A percentile compares a stretch with the other conserved stretches of the same genome.
Conservation (phyloP, 1,140 invertebrate species). For the Stegodyphus mimosarum region DNA sequence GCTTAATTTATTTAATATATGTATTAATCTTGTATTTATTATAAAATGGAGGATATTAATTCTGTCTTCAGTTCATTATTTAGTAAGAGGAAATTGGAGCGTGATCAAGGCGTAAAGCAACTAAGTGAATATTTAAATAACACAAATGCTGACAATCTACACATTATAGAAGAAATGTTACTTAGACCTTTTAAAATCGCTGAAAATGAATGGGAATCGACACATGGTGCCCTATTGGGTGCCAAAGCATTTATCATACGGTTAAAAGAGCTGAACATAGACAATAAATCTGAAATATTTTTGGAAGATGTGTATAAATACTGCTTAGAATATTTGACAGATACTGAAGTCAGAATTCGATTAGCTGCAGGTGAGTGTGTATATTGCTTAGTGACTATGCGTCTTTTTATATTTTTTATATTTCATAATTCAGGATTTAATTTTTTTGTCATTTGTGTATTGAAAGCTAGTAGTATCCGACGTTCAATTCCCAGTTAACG, state of each 20-base stretch:
- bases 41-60: constrained; percentile 25
- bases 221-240: constrained; percentile 69
- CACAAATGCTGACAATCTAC: constrained; percentile 61
- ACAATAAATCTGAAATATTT: constrained; percentile 66
- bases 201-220: constrained; percentile 65
- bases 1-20: too few species aligned
- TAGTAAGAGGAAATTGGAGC: constrained; percentile 68
- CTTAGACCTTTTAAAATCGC: constrained; percentile 55
- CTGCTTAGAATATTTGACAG: constrained; percentile 66
- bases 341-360: constrained; percentile 70
- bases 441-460: too few species aligned
- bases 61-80: constrained; percentile 63
- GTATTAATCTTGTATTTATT: too few species aligned
- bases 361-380: constrained; percentile 61
- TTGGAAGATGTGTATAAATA: constrained; percentile 64
- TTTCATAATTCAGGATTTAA: too few species aligned
- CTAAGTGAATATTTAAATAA: constrained; percentile 66
- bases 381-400: too few species aligned
- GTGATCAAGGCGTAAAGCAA: constrained; percentile 67
- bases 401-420: too few species aligned
- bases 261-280: constrained; percentile 61
- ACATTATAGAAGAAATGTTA: constrained; percentile 62
- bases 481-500: too few species aligned
- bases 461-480: too few species aligned
- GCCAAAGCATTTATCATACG: constrained; percentile 66